Conservation (phyloP, 1,140 invertebrate genomes). For the Drosophila watanabei region DNA sequence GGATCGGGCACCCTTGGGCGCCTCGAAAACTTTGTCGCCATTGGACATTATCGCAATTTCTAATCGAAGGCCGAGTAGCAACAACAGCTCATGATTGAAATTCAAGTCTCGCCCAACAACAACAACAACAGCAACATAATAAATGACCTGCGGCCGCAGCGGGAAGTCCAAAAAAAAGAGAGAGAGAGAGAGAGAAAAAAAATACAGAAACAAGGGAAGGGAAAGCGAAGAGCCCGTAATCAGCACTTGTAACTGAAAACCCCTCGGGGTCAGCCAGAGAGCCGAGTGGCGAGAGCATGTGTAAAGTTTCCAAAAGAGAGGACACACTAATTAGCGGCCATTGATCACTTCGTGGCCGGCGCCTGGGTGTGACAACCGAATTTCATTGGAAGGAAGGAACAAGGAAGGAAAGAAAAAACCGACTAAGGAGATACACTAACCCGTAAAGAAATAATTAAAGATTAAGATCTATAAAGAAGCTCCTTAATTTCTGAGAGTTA, state of each 20-base stretch:
- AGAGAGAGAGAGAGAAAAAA: neutral
- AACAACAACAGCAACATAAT: conserved; percentile 59
- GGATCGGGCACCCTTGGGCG: conserved; percentile 29
- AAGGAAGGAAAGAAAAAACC: neutral
- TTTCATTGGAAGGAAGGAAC: conserved; percentile 9
- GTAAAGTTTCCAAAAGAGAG: conserved; percentile 76
- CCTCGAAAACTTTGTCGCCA: conserved; percentile 75
- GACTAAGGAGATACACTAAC: conserved; percentile 29
- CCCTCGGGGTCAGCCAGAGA: conserved; percentile 22
- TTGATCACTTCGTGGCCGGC: conserved; percentile 75
- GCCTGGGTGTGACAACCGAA: conserved; percentile 66
- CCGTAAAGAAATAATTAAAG: neutral
- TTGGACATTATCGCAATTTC: conserved; percentile 80
- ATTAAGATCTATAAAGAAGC: neutral
- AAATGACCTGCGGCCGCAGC: conserved; percentile 72
- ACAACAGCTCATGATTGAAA: conserved; percentile 73
- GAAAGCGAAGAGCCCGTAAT: conserved; percentile 40
- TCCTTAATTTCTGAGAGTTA: neutral
- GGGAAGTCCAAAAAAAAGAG: conserved; percentile 59
- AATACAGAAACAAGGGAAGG: conserved; percentile 5
- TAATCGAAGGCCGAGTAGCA: conserved; percentile 64
- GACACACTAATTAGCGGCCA: conserved; percentile 80
- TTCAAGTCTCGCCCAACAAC: conserved; percentile 59
- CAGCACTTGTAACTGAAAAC: conserved; percentile 72
- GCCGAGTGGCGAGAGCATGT: conserved; percentile 61